A percentile compares a stretch with the other conserved stretches of the same genome.
These are phyloP conservation scores for Aradus depressus DNA, from an alignment of 2,888 invertebrate species.

Conservation along the genomic window DNA sequence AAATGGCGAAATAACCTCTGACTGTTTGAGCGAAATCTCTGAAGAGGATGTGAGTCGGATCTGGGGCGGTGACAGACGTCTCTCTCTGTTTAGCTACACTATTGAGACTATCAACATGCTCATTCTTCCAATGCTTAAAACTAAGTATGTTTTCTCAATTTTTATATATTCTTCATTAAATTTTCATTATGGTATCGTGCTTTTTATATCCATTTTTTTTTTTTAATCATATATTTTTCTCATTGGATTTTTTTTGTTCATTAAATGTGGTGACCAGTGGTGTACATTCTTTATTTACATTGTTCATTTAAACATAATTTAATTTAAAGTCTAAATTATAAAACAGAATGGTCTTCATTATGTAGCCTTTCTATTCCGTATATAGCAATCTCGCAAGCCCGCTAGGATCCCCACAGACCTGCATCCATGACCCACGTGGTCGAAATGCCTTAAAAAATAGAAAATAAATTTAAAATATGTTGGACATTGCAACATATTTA, in stretches of 20 bases:
- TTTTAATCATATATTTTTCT: slow-evolving; percentile 1
- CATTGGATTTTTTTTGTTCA: neutral
- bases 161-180: neutral
- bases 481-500: too few relatives aligned
- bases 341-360: too few relatives aligned
- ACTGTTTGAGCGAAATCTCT: slow-evolving; percentile 29
- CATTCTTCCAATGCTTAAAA: slow-evolving; percentile 89
- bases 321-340: too few relatives aligned
- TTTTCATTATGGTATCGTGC: neutral
- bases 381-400: too few relatives aligned
- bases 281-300: too few relatives aligned
- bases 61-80: slow-evolving; percentile 62
- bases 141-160: slow-evolving; percentile 52
- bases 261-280: too few relatives aligned
- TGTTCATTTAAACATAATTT: too few relatives aligned
- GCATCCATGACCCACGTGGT: too few relatives aligned
- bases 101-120: slow-evolving; percentile 90
- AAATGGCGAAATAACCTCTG: slow-evolving; percentile 22
- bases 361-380: too few relatives aligned
- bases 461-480: too few relatives aligned
- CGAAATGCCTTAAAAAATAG: too few relatives aligned
- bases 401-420: too few relatives aligned
- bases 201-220: slow-evolving; percentile 1
- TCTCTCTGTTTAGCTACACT: slow-evolving; percentile 86
- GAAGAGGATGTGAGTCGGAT: slow-evolving; percentile 38